Base-by-base conservation (phyloP, 2,113 vertebrate genomes). In the Pseudopodoces humilis region DNA sequence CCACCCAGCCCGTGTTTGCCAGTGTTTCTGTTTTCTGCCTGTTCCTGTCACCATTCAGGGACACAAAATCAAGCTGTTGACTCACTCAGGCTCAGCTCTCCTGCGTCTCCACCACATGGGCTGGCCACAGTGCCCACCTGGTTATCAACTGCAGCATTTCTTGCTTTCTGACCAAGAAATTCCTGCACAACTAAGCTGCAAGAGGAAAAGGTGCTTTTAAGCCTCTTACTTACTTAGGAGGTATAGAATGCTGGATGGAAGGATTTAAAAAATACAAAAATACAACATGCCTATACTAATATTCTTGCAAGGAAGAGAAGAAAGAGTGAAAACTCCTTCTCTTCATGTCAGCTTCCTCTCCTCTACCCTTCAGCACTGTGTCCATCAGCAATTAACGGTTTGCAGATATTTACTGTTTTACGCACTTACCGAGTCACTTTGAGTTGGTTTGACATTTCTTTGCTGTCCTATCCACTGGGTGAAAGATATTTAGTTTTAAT, bases 1-100 rank as follows among this genome's bases (percentile, higher is more conserved):
- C 13, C 2, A 63, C 13, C 2, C 2, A 67, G 25, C 21, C 79
- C 12, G 3, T 2, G 1, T 62, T 46, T 59, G 1, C 14, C 59
- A 37, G 30, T 8, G 44, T 63, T 62, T 21, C 28, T 84, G 2
- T 25, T 82, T 75, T 50, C 43, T 87, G 44, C 24, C 21, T 41
- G 22, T 7, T 74, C 25, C 44, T 72, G 44, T 35, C 27, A 28
- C 58, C 44, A 16, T 30, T 64, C 31, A 60, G 58, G 52, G 43
- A 47, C 47, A 60, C 21, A 22, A 68, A 94, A 47, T 3, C 7
- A 60, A 95, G 52, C 52, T 3, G 3, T 9, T 64, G 67, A 11
- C 47, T 72, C 41, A 10, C 43, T 62, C 37, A 15, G n/a, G 50
- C 41, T 41, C 63, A 81, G 64, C 55, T 74, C 21, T 55, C 35